Evolutionary conservation across 2,113 vertebrate species (phyloP).

Genomic region (Atherinomorus stipes): DNA sequence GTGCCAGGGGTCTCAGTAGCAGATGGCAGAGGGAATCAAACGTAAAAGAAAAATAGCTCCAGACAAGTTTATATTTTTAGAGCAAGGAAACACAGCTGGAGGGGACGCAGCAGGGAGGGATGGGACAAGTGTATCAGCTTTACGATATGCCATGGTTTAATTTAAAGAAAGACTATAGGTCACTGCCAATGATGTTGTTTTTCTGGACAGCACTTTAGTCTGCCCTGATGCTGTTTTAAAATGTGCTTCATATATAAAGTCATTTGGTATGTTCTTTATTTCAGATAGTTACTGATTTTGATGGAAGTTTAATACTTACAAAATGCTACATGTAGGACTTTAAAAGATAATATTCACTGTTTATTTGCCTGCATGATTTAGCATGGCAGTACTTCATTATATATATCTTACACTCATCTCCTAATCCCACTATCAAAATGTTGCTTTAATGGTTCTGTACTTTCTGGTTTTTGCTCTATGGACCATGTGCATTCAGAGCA

Average conservation of each 20-base stretch:
- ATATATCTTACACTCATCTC: not conserved
- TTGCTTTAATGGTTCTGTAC: too few relatives aligned
- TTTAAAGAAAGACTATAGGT: not conserved
- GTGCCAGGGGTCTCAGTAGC: slow-evolving; percentile 30
- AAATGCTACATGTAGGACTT: slow-evolving; percentile 25
- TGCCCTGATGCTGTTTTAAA: too few relatives aligned
- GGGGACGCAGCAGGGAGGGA: not conserved
- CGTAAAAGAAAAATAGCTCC: slow-evolving; percentile 10
- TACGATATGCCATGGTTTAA: not conserved
- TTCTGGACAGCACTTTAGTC: too few relatives aligned
- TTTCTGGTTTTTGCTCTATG: slow-evolving; percentile 1
- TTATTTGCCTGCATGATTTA: not conserved
- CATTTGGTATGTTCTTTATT: not conserved
- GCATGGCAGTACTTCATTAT: not conserved
- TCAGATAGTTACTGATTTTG: not conserved
- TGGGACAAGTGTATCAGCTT: not conserved
- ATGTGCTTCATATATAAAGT: too few relatives aligned
- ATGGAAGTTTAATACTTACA: not conserved
- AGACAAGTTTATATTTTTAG: slow-evolving; percentile 31
- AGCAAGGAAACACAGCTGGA: slow-evolving; percentile 23
- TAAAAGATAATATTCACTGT: not conserved
- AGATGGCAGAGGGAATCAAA: slow-evolving; percentile 39
- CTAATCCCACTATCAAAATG: not conserved
- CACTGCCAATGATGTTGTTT: not conserved
- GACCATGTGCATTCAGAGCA: not conserved